Conservation (phyloP, 2,888 invertebrate species). For the Ennomos fuscantarius region DNA sequence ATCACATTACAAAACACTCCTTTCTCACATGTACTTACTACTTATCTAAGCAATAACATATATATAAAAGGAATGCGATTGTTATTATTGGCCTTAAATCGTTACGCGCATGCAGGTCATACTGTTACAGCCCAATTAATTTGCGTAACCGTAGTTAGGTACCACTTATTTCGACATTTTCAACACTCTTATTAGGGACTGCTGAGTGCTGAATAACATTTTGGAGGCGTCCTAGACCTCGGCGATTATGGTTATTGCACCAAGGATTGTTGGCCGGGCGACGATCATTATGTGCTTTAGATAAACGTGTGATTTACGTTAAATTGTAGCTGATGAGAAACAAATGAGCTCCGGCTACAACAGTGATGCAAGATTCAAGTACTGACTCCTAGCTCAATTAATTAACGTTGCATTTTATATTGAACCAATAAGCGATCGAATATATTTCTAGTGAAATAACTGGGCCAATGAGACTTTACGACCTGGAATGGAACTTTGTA, state of each 20-base stretch:
- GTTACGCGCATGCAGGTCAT: conserved; percentile 43
- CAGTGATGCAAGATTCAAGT: conserved; percentile 11
- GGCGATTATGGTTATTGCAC: conserved; percentile 41
- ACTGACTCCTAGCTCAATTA: neutral
- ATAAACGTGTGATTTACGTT: conserved; percentile 27
- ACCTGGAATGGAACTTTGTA: no score
- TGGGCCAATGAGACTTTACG: no score
- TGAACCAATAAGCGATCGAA: no score
- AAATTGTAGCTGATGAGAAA: conserved; percentile 26
- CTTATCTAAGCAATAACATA: conserved; percentile 17
- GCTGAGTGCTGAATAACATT: conserved; percentile 47
- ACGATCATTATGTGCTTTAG: conserved; percentile 27
- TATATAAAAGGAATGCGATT: conserved; percentile 21
- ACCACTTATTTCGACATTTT: conserved; percentile 36
- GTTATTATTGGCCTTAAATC: conserved; percentile 29
- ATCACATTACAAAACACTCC: conserved; percentile 22
- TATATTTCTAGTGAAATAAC: no score
- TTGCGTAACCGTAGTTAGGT: conserved; percentile 48
- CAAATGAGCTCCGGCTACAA: conserved; percentile 13
- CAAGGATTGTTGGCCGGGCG: conserved; percentile 17
- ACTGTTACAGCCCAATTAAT: conserved; percentile 57
- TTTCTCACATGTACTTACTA: conserved; percentile 17
- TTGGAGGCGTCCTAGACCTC: conserved; percentile 56
- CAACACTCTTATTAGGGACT: conserved; percentile 48
- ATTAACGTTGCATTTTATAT: no score